Evolutionary conservation across 2,797 vertebrate genomes (phyloP).

Genomic region (Kryptopterus vitreolus): DNA sequence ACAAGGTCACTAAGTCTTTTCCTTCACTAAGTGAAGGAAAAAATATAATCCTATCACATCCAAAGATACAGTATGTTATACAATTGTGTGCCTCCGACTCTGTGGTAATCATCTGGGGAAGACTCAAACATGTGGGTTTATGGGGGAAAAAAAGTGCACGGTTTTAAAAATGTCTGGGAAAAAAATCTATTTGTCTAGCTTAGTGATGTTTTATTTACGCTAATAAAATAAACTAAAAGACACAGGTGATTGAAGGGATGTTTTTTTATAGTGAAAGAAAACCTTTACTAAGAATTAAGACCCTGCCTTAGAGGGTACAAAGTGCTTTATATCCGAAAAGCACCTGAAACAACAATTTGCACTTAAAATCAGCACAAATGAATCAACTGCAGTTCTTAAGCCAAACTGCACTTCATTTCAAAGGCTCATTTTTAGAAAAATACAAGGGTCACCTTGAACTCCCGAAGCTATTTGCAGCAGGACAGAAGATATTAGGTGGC

Average conservation of each 20-base stretch:
- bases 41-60: no score
- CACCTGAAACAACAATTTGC: neutral
- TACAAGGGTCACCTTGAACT: conserved; percentile 18
- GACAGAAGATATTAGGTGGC: conserved; percentile 12
- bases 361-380: neutral
- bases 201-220: neutral
- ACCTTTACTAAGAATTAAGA: conserved; percentile 20
- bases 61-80: no score
- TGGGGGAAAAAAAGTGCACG: neutral
- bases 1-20: no score
- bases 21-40: no score
- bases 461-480: neutral
- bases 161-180: no score
- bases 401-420: neutral
- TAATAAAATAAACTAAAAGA: neutral
- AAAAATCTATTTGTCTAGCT: neutral
- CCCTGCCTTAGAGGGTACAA: neutral
- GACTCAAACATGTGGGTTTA: no score
- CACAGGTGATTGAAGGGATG: neutral
- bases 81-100: no score
- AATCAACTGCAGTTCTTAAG: neutral
- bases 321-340: conserved; percentile 1
- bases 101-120: no score
- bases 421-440: conserved; percentile 11
- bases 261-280: neutral